Evolutionary conservation across 1,140 invertebrate genomes (phyloP), one percentile per base, ranked within the genome.

Genomic region (Batillaria attramentaria): DNA sequence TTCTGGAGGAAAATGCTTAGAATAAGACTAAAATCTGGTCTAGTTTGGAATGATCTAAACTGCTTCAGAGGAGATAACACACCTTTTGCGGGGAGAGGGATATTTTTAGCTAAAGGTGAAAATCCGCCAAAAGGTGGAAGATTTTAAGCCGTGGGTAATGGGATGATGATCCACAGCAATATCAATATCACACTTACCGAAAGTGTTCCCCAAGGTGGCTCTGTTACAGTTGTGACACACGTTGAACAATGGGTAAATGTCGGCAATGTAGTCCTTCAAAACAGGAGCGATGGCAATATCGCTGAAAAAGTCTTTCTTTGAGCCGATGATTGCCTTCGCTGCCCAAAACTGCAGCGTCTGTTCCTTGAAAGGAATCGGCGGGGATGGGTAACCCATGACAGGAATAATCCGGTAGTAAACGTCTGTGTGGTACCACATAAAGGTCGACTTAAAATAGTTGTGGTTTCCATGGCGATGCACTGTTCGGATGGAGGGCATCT

Each of bases 341-440:
- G 91, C 86, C 77, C 90, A 88, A 66, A 91, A 90, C 82, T 91
- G 88, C 13, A 92, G 79, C 57, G 78, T 78, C 54, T 84, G 80
- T 68, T 84, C 46, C 62, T 81, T 77, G 77, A 57, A 65, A 83
- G 76, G 73, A 24, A 75, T 75, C 20, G 73, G 57, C 1, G 66
- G 77, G 82, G n/a, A 83, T 81, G 50, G 77, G 57, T 75, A 73
- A 57, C 80, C 60, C 10, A 73, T 74, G n/a, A 89, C 77, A 16
- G 86, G 82, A 57, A 90, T 87, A 31, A 92, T 92, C 42, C 92
- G 85, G 41, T 91, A 91, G 76, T 92, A 91, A 5, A 92, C 89
- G 84, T 92, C 91, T 8, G 91, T 91, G 72, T 92, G 92, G 80
- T 92, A 92, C 92, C 92, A 93, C 91, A 93, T 92, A 79, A 93